Base-by-base conservation (phyloP, 2,113 vertebrate genomes). In the Erythrocebus patas region DNA sequence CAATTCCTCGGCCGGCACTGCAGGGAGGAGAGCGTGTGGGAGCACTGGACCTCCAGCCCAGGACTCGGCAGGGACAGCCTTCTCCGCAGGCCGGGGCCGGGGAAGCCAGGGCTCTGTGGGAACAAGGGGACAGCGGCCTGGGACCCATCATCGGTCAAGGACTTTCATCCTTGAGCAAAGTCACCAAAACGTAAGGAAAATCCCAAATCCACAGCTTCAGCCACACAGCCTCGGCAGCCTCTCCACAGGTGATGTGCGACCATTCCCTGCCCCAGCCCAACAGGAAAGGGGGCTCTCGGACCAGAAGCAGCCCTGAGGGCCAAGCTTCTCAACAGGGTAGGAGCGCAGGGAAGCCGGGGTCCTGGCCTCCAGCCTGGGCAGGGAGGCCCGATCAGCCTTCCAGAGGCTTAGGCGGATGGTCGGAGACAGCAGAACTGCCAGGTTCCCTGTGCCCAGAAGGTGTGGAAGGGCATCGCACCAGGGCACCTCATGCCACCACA, bases 211-310 rank as follows among this genome's bases (percentile, higher is more conserved):
- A 38, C 1, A 0, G 25, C 38, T 90, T 45, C 45, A 5, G 38
- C 3, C 0, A 35, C 43, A 38, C 0, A 18, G 89, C 25, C 10
- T 0, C 1, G 13, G 35, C 52, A 9, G 72, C 83, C 48, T 25
- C 8, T 2, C 48, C 18, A 40, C 6, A 61, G 48, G 22, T 27
- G 12, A 20, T 5, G 0, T 9, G 57, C 30, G 25, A 4, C 23
- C 18, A 4, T 7, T 9, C 23, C 38, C 11, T 7, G 0, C 4
- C 25, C 10, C 6, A 4, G 85, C 35, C 12, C 4, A 2, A 35
- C 3, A 16, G 64, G 43, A 38, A 25, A 27, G 6, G 6, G 50
- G 40, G 20, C 3, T 17, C 6, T 52, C 9, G 35, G 18, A 3
- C 20, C 55, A 66, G 61, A 86, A 40, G 23, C 64, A 18, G 75